Percentiles rank a stretch among this genome's conserved stretches.
Conservation (phyloP, 2,113 vertebrate species). For the Riparia riparia region DNA sequence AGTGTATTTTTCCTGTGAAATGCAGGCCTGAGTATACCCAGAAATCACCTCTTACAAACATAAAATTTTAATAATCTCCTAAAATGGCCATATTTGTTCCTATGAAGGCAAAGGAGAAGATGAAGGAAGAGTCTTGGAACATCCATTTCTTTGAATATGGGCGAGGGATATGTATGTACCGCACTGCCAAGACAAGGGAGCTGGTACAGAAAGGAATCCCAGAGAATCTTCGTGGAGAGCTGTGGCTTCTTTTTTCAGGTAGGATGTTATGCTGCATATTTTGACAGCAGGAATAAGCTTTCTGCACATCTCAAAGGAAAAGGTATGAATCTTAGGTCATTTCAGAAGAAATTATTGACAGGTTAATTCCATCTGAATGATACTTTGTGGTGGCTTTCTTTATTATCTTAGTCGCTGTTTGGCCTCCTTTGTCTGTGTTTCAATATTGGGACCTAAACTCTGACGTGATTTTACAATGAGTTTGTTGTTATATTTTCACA, state of each 20-base stretch:
- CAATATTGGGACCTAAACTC: neutral
- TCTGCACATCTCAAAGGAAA: neutral
- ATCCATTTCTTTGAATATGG: conserved; percentile 98
- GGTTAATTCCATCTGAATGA: neutral
- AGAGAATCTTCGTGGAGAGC: conserved; percentile 90
- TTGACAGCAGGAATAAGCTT: neutral
- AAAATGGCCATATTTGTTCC: neutral
- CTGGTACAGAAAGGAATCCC: conserved; percentile 94
- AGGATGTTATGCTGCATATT: neutral
- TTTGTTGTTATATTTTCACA: neutral
- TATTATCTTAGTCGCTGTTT: neutral
- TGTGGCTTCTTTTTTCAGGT: conserved; percentile 96
- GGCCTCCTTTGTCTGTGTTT: neutral
- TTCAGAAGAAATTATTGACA: neutral
- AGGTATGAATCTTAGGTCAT: neutral
- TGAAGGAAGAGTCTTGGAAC: conserved; percentile 97
- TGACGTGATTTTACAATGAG: neutral
- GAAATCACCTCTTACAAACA: neutral
- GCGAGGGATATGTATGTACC: conserved; percentile 96
- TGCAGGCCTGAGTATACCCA: neutral
- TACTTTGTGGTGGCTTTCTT: neutral
- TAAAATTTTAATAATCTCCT: neutral
- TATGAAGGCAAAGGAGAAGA: conserved; percentile 91
- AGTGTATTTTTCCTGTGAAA: neutral
- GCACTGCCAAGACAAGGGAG: conserved; percentile 89